These are phyloP conservation scores for Ochropleura plecta DNA, from an alignment of 2,888 invertebrate species.

Conservation along the genomic window DNA sequence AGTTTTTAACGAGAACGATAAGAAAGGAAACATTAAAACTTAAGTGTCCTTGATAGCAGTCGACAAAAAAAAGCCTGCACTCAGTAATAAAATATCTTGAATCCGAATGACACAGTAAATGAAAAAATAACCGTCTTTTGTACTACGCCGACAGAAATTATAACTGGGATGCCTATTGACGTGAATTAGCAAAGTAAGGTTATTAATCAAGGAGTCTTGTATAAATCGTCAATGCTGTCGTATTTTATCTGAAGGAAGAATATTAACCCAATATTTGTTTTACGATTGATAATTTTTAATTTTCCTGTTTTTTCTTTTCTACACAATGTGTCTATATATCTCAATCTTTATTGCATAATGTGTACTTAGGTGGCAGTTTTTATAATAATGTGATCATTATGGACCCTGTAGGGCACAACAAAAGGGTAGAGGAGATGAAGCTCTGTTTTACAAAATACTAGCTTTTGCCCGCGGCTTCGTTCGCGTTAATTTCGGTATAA, in stretches of 20 bases:
- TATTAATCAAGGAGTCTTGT: background rate
- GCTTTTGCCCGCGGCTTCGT: no score
- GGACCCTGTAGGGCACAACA: no score
- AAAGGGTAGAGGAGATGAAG: no score
- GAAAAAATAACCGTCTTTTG: slow-evolving; percentile 4
- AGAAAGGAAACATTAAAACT: slow-evolving; percentile 41
- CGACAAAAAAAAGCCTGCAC: background rate
- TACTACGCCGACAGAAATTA: slow-evolving; percentile 37
- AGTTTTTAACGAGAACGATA: slow-evolving; percentile 7
- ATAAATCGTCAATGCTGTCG: background rate
- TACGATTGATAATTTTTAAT: no score
- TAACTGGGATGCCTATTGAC: slow-evolving; percentile 22
- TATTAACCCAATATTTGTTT: background rate
- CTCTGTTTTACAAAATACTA: no score
- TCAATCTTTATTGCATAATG: no score
- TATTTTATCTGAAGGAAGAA: background rate
- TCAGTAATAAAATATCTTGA: slow-evolving; percentile 35
- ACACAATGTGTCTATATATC: no score
- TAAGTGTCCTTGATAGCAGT: slow-evolving; percentile 10
- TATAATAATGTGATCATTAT: no score
- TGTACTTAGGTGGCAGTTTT: no score
- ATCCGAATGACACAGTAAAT: slow-evolving; percentile 22
- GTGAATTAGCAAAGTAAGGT: background rate
- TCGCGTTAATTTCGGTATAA: no score
- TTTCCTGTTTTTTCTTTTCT: no score